Base-by-base conservation (phyloP, 2,113 vertebrate species). In the Phrynosoma platyrhinos region DNA sequence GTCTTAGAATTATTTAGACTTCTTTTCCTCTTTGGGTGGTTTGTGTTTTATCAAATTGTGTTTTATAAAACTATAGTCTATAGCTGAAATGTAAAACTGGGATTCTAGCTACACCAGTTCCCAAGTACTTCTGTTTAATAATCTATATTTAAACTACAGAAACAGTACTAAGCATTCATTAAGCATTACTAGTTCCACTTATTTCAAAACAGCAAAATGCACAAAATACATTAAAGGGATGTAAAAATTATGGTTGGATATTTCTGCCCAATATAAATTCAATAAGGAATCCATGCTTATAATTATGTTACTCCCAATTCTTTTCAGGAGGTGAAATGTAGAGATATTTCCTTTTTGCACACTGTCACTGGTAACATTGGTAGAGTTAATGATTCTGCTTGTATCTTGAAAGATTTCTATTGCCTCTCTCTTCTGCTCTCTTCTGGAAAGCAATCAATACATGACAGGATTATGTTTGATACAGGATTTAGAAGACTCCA, bases 391-490 rank as follows among this genome's bases (percentile, higher is more conserved):
- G n/a, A 9, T 66, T 58, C 25, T 72, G 47, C 84, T 62, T 30
- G 36, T 64, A 32, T 62, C 53, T 58, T 62, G 53, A 81, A 81
- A 74, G 68, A 72, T 81, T 81, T 62, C 66, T 18, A 18, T 64
- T 52, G 58, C 58, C 1, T 76, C 79, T 36, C 2, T 82, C 58
- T 69, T 71, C 52, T 52, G 69, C 72, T 83, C 62, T 25, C 40
- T 27, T 77, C 72, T 53, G 42, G 87, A 83, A 77, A 66, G 30
- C 9, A 68, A 76, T 76, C 47, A 36, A 27, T 68, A 88, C n/a
- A 55, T 83, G 80, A 30, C 53, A 87, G 30, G 79, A 76, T 82
- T 66, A 76, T 76, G 21, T 36, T 88, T 83, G 40, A 30, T 25
- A 1, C 8, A 82, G 66, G 66, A 71, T 55, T 87, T 58, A 88